Evolutionary conservation across 2,113 vertebrate species (phyloP), one percentile per base, ranked within the genome.

Genomic region (Tragulus kanchil): DNA sequence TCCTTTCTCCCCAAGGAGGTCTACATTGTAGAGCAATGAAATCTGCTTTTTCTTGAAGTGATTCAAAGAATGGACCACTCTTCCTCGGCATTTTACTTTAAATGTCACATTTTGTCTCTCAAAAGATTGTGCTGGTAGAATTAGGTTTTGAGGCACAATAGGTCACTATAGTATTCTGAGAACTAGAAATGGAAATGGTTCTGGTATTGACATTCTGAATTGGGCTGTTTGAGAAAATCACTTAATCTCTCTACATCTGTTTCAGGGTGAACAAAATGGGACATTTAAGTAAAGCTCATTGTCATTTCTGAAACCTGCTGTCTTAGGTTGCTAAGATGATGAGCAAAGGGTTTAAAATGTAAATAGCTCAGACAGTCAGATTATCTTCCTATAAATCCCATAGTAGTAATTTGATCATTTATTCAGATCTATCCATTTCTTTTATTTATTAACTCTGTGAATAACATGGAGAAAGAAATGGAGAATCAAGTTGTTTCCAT

Each of bases 121-220:
- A 92, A 67, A 95, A 93, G 75, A 64, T 50, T 71, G 59, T 88
- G 54, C 67, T 78, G 11, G 26, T 79, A 50, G 19, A 14, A 92
- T 89, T 91, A 71, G 26, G 26, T 85, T 93, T 92, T 86, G 67
- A 95, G 95, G 54, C 62, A 69, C 73, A 71, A 36, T 67, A 94
- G 69, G 42, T 97, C 94, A 90, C 67, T 64, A 23, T 61, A 85
- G 48, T 90, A 92, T 78, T 96, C 81, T 90, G 90, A 95, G 87
- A 96, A 92, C n/a, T 52, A 52, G 81, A 97, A 96, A 90, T 54
- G 23, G 64, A 90, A 71, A 50, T 88, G 59, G 45, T 71, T 93
- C 84, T 90, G 62, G 89, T 92, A 97, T 36, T 89, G 83, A 92
- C 78, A 81, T 92, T 92, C 92, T 92, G 84, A 97, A 95, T 54